A percentile compares a stretch with the other conserved stretches of the same genome.
These are phyloP conservation scores for Acanthopleura granulata DNA, from an alignment of 2,888 invertebrate genomes.

Conservation along the genomic window DNA sequence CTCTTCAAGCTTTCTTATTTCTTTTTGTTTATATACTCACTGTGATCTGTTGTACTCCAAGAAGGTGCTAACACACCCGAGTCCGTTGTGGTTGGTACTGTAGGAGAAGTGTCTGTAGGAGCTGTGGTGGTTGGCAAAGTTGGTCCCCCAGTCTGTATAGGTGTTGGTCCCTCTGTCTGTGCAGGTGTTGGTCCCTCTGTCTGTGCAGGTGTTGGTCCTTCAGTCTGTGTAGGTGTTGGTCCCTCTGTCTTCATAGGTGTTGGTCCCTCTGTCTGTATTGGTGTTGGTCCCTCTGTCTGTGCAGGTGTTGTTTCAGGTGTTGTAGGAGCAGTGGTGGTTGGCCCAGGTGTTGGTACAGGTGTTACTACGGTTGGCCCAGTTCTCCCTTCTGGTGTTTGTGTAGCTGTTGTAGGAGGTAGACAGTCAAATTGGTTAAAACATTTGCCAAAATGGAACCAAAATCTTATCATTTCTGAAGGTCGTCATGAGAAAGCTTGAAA, in stretches of 20 bases:
- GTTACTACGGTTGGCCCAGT: background rate
- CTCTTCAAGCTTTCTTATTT: too few relatives aligned
- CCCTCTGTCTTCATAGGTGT: background rate
- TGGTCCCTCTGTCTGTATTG: background rate
- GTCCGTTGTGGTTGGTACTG: background rate
- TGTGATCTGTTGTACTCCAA: background rate
- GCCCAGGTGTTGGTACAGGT: background rate
- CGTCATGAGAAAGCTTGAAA: too few relatives aligned
- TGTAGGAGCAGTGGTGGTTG: background rate
- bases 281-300: background rate
- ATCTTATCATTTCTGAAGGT: too few relatives aligned
- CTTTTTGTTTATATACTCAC: too few relatives aligned
- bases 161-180: too few relatives aligned
- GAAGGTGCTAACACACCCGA: background rate
- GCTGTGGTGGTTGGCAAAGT: background rate
- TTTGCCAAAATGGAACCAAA: too few relatives aligned
- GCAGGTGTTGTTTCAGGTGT: background rate
- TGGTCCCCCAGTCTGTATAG: background rate
- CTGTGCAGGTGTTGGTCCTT: background rate
- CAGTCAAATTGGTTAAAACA: too few relatives aligned
- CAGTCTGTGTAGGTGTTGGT: too few relatives aligned
- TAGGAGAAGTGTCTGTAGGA: background rate
- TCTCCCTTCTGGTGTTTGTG: background rate
- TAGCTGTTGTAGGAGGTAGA: background rate
- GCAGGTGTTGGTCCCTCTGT: background rate